These are phyloP conservation scores for Sebastes aleutianus DNA, from an alignment of 2,797 vertebrate genomes.

Conservation along the genomic window DNA sequence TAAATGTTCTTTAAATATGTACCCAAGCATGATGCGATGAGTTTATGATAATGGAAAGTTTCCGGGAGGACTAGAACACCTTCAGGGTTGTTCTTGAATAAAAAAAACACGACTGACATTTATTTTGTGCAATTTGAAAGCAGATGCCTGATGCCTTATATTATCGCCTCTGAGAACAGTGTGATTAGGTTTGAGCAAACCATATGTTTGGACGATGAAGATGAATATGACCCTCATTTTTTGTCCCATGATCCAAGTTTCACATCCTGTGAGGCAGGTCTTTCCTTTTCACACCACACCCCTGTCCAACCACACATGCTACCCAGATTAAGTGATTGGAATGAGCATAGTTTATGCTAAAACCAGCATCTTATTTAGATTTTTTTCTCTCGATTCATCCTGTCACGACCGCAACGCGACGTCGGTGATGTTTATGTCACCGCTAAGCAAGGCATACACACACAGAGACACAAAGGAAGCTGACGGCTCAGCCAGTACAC, in stretches of 20 bases:
- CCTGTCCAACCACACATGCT: neutral
- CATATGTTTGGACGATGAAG: accelerated
- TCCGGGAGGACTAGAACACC: neutral
- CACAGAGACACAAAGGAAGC: constrained; percentile 56
- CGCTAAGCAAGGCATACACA: constrained; percentile 34
- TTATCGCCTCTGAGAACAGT: neutral
- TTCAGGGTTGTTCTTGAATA: neutral
- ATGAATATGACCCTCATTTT: neutral
- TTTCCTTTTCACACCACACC: neutral
- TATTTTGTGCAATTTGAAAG: neutral
- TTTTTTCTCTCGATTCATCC: constrained; percentile 49
- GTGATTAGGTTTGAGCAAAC: neutral
- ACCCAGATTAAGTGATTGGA: constrained; percentile 29
- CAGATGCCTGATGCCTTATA: neutral
- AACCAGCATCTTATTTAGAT: constrained; percentile 26
- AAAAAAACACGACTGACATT: neutral
- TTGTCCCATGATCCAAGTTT: neutral
- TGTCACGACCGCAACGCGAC: constrained; percentile 13
- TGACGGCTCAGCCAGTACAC: constrained; percentile 63
- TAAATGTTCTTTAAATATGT: neutral
- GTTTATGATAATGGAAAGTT: neutral
- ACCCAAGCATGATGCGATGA: neutral
- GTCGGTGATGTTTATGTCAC: constrained; percentile 52
- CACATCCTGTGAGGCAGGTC: neutral
- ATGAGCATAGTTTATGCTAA: constrained; percentile 38